A percentile compares a stretch with the other conserved stretches of the same genome.
Evolutionary conservation across 1,140 invertebrate species (phyloP).

Genomic region (Ptiloglossa arizonensis): DNA sequence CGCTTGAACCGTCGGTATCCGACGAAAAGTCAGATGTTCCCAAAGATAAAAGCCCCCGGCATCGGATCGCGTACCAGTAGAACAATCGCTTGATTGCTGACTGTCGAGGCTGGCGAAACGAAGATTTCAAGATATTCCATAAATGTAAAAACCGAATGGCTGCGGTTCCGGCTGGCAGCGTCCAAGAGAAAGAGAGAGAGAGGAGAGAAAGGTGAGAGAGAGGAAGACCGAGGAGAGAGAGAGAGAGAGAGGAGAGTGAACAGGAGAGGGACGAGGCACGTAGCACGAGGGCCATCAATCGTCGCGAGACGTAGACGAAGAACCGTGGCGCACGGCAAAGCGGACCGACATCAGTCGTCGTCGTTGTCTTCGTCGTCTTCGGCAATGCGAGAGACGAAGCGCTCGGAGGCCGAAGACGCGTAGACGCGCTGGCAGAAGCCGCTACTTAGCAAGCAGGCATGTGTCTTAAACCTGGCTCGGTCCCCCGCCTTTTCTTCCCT

Average conservation of each 20-base stretch:
- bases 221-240: background rate
- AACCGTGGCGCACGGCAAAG: slow-evolving; percentile 74
- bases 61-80: slow-evolving; percentile 41
- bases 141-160: slow-evolving; percentile 73
- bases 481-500: slow-evolving; percentile 40
- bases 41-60: slow-evolving; percentile 53
- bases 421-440: slow-evolving; percentile 66
- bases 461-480: slow-evolving; percentile 61
- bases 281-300: slow-evolving; percentile 73
- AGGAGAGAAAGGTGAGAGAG: background rate
- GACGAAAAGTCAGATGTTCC: slow-evolving; percentile 49
- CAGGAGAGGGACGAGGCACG: slow-evolving; percentile 42
- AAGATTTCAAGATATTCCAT: slow-evolving; percentile 78
- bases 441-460: slow-evolving; percentile 71
- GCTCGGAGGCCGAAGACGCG: slow-evolving; percentile 59
- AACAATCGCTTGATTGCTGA: slow-evolving; percentile 65
- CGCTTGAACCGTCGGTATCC: slow-evolving; percentile 2
- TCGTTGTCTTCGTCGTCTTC: slow-evolving; percentile 59
- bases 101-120: slow-evolving; percentile 49
- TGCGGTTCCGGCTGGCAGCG: slow-evolving; percentile 45
- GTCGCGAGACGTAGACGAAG: slow-evolving; percentile 76
- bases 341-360: slow-evolving; percentile 72
- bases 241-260: background rate
- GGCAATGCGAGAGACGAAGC: slow-evolving; percentile 62
- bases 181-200: slow-evolving; percentile 31